Conservation (phyloP, 2,113 vertebrate species). For the Sturnira hondurensis region DNA sequence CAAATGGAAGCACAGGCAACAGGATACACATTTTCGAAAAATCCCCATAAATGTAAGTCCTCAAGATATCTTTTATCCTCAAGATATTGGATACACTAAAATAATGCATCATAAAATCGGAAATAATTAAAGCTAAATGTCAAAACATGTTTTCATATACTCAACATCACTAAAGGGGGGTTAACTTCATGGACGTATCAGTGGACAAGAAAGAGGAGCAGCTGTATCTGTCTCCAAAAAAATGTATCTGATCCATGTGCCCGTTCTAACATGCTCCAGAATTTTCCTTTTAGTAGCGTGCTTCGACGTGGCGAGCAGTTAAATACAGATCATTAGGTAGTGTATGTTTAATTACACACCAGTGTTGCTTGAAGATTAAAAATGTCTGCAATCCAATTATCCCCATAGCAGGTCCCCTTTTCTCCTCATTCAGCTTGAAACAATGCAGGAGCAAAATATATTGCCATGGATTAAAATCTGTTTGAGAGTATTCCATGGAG, state of each 20-base stretch:
- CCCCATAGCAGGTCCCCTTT: not conserved
- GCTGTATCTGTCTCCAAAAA: not conserved
- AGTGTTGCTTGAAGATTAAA: slow-evolving; percentile 48
- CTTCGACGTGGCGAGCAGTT: not conserved
- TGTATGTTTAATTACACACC: slow-evolving; percentile 50
- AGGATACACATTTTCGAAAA: not conserved
- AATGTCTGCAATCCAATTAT: slow-evolving; percentile 35
- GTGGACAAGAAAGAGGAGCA: not conserved
- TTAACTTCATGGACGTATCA: not conserved
- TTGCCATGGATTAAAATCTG: slow-evolving; percentile 3
- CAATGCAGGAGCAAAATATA: slow-evolving; percentile 1
- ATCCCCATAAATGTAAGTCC: not conserved
- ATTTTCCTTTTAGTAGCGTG: slow-evolving; percentile 33
- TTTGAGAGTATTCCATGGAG: not conserved
- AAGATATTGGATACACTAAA: not conserved
- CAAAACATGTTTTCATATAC: not conserved
- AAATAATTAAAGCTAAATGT: not conserved
- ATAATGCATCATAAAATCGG: not conserved
- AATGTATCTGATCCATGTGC: not conserved
- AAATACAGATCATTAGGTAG: slow-evolving; percentile 54
- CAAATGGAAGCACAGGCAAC: not conserved
- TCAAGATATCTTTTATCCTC: not conserved
- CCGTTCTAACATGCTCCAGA: slow-evolving; percentile 18
- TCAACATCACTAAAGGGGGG: not conserved
- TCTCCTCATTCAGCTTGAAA: slow-evolving; percentile 39